A percentile compares a stretch with the other conserved stretches of the same genome.
phyloP scores from a whole-genome alignment of 2,888 invertebrate species.

The Cheilosia soror region DNA sequence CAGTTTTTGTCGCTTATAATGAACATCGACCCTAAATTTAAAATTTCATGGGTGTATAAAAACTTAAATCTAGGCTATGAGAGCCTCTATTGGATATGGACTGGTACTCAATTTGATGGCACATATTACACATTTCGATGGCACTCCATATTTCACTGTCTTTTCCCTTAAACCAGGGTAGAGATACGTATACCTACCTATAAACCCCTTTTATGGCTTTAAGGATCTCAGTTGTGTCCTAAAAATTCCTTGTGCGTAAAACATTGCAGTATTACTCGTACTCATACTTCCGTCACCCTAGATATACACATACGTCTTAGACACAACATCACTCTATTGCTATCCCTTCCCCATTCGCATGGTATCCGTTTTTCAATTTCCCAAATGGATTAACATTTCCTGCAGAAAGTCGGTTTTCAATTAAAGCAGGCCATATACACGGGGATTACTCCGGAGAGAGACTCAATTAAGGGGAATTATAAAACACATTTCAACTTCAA shows the following conservation, averaged over 20 bases:
- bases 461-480: conserved; percentile 62
- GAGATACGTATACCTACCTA: too few relatives aligned
- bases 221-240: not conserved
- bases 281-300: conserved; percentile 17
- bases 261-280: conserved; percentile 51
- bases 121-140: too few relatives aligned
- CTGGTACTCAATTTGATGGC: too few relatives aligned
- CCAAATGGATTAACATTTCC: conserved; percentile 67
- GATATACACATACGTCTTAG: conserved; percentile 45
- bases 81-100: too few relatives aligned
- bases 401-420: conserved; percentile 62
- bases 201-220: too few relatives aligned
- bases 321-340: conserved; percentile 17
- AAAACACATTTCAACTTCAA: conserved; percentile 59
- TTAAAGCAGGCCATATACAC: conserved; percentile 46
- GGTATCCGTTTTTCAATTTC: conserved; percentile 60
- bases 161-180: too few relatives aligned
- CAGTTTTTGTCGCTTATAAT: too few relatives aligned
- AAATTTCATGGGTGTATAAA: too few relatives aligned
- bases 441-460: conserved; percentile 43
- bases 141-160: too few relatives aligned
- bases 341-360: conserved; percentile 14
- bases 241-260: conserved; percentile 69
- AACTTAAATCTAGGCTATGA: too few relatives aligned
- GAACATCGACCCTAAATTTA: too few relatives aligned